Evolutionary conservation across 2,888 invertebrate species (phyloP).

Genomic region (Scrobipalpa atriplicella): DNA sequence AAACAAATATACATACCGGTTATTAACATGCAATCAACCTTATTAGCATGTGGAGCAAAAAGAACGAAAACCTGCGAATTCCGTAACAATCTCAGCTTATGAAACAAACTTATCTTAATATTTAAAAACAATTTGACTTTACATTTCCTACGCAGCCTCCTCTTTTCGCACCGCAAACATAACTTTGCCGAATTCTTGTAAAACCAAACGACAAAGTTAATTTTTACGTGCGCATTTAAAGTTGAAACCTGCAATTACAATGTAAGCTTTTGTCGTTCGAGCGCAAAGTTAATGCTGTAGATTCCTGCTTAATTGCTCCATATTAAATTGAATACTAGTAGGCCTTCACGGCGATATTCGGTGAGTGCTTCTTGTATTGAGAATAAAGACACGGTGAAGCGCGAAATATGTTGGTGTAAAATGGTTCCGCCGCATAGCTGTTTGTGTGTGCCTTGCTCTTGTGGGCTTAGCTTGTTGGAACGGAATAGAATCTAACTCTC

Average conservation of each 20-base stretch:
- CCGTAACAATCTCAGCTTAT: conserved; percentile 34
- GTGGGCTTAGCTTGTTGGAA: too few species aligned
- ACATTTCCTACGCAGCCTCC: neutral
- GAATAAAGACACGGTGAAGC: conserved; percentile 2
- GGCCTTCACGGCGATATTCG: conserved; percentile 54
- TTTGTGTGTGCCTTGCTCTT: neutral
- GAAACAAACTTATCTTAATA: conserved; percentile 27
- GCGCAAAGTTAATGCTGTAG: conserved; percentile 33
- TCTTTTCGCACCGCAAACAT: neutral
- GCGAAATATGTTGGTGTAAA: neutral
- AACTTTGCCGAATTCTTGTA: conserved; percentile 12
- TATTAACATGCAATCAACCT: conserved; percentile 10
- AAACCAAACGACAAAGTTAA: conserved; percentile 20
- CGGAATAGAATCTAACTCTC: too few species aligned
- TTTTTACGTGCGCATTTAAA: conserved; percentile 3
- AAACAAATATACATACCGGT: conserved; percentile 13
- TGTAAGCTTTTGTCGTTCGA: conserved; percentile 23
- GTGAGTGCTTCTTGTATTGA: conserved; percentile 24
- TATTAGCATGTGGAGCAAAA: conserved; percentile 15
- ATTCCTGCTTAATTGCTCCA: conserved; percentile 54
- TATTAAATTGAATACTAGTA: conserved; percentile 54
- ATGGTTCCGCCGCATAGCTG: conserved; percentile 18
- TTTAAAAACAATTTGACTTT: neutral
- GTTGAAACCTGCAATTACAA: conserved; percentile 9
- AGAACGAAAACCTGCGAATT: conserved; percentile 34